A percentile compares a stretch with the other conserved stretches of the same genome.
phyloP scores from a whole-genome alignment of 92 coral and sea anemone species.

The Palythoa grandiflora region DNA sequence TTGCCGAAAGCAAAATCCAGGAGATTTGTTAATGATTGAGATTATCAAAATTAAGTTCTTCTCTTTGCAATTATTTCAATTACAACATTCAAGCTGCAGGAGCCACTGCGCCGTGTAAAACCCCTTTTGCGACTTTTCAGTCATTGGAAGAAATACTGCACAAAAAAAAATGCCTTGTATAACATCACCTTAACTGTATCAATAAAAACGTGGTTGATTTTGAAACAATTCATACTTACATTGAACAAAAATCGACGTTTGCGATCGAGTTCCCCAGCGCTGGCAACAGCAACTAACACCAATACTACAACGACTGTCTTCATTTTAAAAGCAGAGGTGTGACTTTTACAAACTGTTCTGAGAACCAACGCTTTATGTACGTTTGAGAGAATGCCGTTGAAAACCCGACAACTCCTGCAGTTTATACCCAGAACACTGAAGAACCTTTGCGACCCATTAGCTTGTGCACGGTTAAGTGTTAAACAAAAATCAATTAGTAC shows the following conservation, averaged over 20 bases:
- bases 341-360: neutral
- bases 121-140: no score
- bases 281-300: neutral
- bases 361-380: neutral
- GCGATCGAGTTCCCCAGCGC: constrained; percentile 4
- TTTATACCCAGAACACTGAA: neutral
- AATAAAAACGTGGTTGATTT: neutral
- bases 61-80: no score
- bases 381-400: neutral
- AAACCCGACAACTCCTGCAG: neutral
- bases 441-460: neutral
- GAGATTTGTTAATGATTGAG: no score
- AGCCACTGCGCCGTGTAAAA: no score
- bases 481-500: neutral
- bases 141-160: no score
- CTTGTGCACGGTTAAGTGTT: neutral
- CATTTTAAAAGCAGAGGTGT: neutral
- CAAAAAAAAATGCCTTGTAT: no score
- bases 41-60: no score
- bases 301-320: neutral
- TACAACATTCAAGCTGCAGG: no score
- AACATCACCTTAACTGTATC: no score
- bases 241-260: constrained; percentile 22
- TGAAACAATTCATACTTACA: neutral
- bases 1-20: no score